Base-by-base conservation (phyloP, 2,888 invertebrate genomes). In the Drosophila limbata region DNA sequence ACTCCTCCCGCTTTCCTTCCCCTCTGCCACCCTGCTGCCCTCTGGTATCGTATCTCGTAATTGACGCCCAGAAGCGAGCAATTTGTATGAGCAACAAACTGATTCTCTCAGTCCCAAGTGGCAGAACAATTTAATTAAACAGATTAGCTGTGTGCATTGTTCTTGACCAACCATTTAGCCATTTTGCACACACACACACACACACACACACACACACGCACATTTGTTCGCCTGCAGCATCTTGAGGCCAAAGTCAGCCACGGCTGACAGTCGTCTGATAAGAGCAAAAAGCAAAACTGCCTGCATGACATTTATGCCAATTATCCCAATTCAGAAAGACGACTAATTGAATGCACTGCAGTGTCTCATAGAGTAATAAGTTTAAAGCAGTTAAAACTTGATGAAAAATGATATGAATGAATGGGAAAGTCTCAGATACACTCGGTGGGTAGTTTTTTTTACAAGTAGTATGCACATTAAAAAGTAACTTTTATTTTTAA, bases 111-210 rank as follows among this genome's bases (percentile, higher is more conserved):
- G 39, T 11, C 15, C 44, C 13, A 44, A 74, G 33, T 59, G 35
- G 17, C 48, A 44, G 13, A 55, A 44, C 55, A 73, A 74, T 56
- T 73, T 73, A 59, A 62, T 62, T 78, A 64, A 63, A 73, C 56
- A 57, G 50, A 68, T 74, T 33, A 61, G 21, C 21, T 35, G 15
- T 35, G 25, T 61, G 53, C 44, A 60, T 57, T 77, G 50, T 59
- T 39, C 56, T 31, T 6, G 28, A 35, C 44, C 31, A 57, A 37
- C 51, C 56, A 35, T 47, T 68, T 35, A 50, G 17, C 21, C 33
- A 44, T 11, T 44, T 35, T 25, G 55, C 21, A 25, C 19, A 21
- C 56, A 35, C 35, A 35, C 19, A 33, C 56, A n/a, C 17, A 42
- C 31, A 31, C 31, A 31, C 21, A 9, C 35, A 35, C 21, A 15